Percentiles rank a stretch among this genome's conserved stretches.
phyloP scores from a whole-genome alignment of 2,797 vertebrate genomes.

The Enteromius afrohamiltoni region DNA sequence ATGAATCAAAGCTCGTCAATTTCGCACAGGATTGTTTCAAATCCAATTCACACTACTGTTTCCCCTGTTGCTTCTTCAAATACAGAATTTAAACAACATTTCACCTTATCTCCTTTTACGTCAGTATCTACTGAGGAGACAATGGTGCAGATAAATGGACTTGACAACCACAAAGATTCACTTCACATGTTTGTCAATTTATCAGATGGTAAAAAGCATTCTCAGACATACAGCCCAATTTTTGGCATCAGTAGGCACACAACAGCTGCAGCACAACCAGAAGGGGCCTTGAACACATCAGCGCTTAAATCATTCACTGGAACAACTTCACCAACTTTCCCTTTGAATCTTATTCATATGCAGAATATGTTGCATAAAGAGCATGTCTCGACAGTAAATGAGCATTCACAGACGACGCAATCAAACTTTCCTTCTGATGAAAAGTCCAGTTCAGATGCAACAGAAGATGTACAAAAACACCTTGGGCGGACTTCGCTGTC shows the following conservation, averaged over 20 bases:
- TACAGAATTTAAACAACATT: slow-evolving; percentile 23
- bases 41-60: slow-evolving; percentile 37
- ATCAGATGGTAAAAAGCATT: slow-evolving; percentile 10
- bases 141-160: slow-evolving; percentile 21
- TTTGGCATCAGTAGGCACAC: not conserved
- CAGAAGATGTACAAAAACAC: not conserved
- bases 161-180: not conserved
- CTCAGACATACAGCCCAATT: not conserved
- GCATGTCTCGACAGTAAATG: not conserved
- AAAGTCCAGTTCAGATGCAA: not conserved
- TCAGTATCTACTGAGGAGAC: not conserved
- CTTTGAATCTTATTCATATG: slow-evolving; percentile 8
- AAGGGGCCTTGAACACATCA: slow-evolving; percentile 4
- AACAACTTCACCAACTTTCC: not conserved
- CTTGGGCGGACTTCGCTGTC: slow-evolving; percentile 1
- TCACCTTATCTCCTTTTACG: slow-evolving; percentile 1
- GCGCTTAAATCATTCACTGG: not conserved
- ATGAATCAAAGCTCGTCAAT: not conserved
- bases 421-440: not conserved
- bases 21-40: not conserved
- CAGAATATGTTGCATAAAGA: not conserved
- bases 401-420: not conserved
- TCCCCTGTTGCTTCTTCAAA: slow-evolving; percentile 29
- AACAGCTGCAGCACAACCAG: slow-evolving; percentile 1
- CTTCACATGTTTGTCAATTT: not conserved